Evolutionary conservation across 2,113 vertebrate genomes (phyloP), one percentile per base, ranked within the genome.

Genomic region (Tyto alba): DNA sequence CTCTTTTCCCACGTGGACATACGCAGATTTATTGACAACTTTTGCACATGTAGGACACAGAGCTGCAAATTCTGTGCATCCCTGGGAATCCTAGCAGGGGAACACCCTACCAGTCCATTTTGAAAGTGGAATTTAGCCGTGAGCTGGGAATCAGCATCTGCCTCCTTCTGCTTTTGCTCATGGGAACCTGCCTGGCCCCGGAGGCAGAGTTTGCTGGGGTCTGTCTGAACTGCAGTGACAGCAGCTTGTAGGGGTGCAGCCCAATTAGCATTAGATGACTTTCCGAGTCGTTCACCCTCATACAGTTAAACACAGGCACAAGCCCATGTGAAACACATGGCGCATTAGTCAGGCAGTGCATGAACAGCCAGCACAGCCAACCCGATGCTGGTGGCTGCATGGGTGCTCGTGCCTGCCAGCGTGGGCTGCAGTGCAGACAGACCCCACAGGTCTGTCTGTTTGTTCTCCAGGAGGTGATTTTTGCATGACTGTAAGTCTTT

Each of bases 111-210:
- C 47, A 41, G 43, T 14, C 38, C 50, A 25, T 38, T 60, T 29
- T 64, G 40, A 72, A 63, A 63, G 26, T 6, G 23, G 43, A 55
- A 89, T 82, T 95, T 34, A 43, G 30, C 47, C 41, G 36, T 6
- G 11, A 67, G 17, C 41, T 12, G 2, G 29, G 19, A 19, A 8
- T 41, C 5, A 10, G 36, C 40, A 56, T 63, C 69, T 50, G 38
- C 13, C 25, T 74, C 45, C 16, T 83, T 7, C 75, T 83, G 48
- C 50, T 38, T 40, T 48, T 66, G 55, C 11, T 43, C 16, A 64
- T 2, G 0, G 64, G 50, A 26, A 48, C 41, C 23, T 48, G 12
- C 16, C 38, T 8, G 2, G 64, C 38, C 43, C 3, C 0, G 0
- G 11, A 16, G 27, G 25, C 36, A 71, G 59, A 48, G 60, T 32